Conservation (phyloP, 2,113 vertebrate species). For the Eonycteris spelaea region DNA sequence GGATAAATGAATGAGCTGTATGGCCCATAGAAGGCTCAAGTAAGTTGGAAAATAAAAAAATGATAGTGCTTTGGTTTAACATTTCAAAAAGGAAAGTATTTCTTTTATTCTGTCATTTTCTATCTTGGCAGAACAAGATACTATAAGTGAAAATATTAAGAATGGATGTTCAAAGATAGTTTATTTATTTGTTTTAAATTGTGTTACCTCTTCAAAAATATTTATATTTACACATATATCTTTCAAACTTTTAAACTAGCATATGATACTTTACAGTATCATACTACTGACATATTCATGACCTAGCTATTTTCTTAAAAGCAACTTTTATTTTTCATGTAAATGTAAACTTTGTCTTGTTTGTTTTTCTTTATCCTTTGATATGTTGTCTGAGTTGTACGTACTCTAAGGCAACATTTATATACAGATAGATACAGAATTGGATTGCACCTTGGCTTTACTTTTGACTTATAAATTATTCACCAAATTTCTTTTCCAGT, state of each 20-base stretch:
- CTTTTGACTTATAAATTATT: conserved; percentile 77
- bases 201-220: background rate
- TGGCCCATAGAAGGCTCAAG: background rate
- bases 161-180: background rate
- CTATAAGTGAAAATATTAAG: background rate
- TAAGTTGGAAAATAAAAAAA: background rate
- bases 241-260: background rate
- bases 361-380: conserved; percentile 47
- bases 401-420: conserved; percentile 36
- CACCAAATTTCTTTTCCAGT: conserved; percentile 62
- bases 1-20: background rate
- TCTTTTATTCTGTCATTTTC: background rate
- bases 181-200: background rate
- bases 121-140: background rate
- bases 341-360: conserved; percentile 27
- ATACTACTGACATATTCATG: background rate
- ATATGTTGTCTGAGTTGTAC: conserved; percentile 46
- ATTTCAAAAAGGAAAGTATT: background rate
- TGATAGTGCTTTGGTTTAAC: background rate
- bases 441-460: conserved; percentile 64
- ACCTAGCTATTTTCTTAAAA: conserved; percentile 24
- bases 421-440: background rate
- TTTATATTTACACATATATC: background rate
- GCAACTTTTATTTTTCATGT: conserved; percentile 22
- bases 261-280: background rate